phyloP scores from a whole-genome alignment of 1,140 invertebrate species.

The Pseudomyrmex dendroicus region DNA sequence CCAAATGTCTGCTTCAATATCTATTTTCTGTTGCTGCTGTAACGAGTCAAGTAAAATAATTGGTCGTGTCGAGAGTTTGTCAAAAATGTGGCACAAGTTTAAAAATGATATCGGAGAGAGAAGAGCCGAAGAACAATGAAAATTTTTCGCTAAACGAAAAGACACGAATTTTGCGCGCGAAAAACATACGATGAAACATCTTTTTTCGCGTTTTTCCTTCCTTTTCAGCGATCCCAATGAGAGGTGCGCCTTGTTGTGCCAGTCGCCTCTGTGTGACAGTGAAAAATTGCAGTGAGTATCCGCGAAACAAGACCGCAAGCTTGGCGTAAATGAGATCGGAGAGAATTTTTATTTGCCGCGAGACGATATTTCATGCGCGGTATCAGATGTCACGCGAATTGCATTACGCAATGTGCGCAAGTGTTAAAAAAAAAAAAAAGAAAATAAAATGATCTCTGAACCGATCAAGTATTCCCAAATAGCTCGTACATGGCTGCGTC shows the following conservation, averaged over 20 bases:
- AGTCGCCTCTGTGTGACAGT: too few relatives aligned
- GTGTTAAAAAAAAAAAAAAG: constrained; percentile 2
- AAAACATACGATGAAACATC: not conserved
- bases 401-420: not conserved
- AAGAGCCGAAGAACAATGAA: not conserved
- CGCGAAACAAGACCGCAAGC: not conserved
- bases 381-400: constrained; percentile 53
- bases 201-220: not conserved
- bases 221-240: not conserved
- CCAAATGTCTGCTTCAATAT: not conserved
- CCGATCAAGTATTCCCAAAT: too few relatives aligned
- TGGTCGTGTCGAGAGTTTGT: not conserved
- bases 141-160: not conserved
- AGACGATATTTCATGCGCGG: constrained; percentile 21
- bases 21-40: too few relatives aligned
- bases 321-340: constrained; percentile 6
- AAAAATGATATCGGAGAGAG: not conserved
- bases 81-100: too few relatives aligned
- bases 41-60: not conserved
- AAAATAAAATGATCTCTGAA: too few relatives aligned
- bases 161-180: not conserved
- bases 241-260: not conserved
- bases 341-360: constrained; percentile 23
- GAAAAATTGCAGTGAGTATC: constrained; percentile 4
- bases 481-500: too few relatives aligned